Percentiles rank a stretch among this genome's conserved stretches.
Conservation (phyloP, 2,113 vertebrate species). For the Fulica atra region DNA sequence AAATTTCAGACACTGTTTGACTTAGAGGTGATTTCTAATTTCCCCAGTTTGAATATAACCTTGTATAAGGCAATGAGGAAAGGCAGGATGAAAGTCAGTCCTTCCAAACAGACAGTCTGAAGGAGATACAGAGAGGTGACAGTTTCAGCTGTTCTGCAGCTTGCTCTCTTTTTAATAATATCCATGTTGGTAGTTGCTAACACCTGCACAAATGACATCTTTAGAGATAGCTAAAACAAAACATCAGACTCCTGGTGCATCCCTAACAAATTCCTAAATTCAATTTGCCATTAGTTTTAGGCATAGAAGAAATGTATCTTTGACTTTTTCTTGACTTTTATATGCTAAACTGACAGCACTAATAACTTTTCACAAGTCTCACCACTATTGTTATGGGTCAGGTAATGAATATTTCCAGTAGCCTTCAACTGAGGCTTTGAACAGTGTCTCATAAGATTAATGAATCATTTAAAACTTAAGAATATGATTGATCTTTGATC, state of each 20-base stretch:
- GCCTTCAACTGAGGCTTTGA: not conserved
- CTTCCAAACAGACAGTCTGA: not conserved
- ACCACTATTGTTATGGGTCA: not conserved
- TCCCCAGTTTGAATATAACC: constrained; percentile 90
- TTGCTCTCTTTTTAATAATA: not conserved
- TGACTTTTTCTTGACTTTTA: not conserved
- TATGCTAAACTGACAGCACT: not conserved
- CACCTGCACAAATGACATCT: not conserved
- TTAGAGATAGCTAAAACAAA: not conserved
- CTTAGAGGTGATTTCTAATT: constrained; percentile 84
- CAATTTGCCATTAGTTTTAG: not conserved
- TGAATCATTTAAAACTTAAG: not conserved
- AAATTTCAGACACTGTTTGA: constrained; percentile 85
- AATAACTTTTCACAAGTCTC: not conserved
- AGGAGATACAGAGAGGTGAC: not conserved
- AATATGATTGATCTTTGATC: not conserved
- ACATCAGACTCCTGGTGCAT: not conserved
- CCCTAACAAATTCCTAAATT: not conserved
- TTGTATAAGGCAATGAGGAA: constrained; percentile 87
- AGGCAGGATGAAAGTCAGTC: constrained; percentile 31
- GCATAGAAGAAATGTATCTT: not conserved
- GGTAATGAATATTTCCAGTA: not conserved
- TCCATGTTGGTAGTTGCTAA: not conserved
- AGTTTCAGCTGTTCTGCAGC: not conserved
- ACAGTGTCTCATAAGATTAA: not conserved